Evolutionary conservation across 2,797 vertebrate species (phyloP), one percentile per base, ranked within the genome.

Genomic region (Gallinago nigripennis): DNA sequence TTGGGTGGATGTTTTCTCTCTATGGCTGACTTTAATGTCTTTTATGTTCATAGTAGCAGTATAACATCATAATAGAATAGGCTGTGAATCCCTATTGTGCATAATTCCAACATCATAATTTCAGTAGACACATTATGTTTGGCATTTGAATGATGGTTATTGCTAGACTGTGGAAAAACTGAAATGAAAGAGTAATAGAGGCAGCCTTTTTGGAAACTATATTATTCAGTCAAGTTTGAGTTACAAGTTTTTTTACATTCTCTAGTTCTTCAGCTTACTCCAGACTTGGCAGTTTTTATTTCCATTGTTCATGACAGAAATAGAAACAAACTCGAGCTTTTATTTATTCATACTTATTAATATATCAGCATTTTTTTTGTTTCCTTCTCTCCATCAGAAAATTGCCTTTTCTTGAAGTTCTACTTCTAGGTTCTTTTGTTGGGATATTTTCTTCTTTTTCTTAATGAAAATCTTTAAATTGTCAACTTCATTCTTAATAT

Each of bases 31-130:
- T 84, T 88, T 82, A 85, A 82, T 89, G 79, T 43, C 37, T 94
- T 86, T 92, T 95, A 88, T 92, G 86, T 64, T 88, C 78, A 37
- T 60, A 70, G 75, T 82, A 92, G 60, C 53, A 63, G 64, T 84
- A 92, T 77, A 90, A 92, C 66, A 95, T 88, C 56, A 90, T 87
- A 93, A 90, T 70, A 93, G 70, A 90, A 90, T 84, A 72, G 73
- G 17, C n/a, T 82, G 63, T 86, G 88, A 94, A 95, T 86, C 83
- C 73, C 86, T 84, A 48, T 66, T 94, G 83, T 90, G 93, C 70
- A 93, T 95, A 94, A 94, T 94, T 95, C 68, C 68, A 71, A 77
- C 71, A 86, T 95, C 88, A 93, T 86, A 79, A 86, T 93, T 95
- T 93, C 83, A 88, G 35, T 70, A 88, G 90, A 82, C 73, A 81